These are phyloP conservation scores for Casuarius casuarius DNA, from an alignment of 2,113 vertebrate genomes.

Conservation along the genomic window DNA sequence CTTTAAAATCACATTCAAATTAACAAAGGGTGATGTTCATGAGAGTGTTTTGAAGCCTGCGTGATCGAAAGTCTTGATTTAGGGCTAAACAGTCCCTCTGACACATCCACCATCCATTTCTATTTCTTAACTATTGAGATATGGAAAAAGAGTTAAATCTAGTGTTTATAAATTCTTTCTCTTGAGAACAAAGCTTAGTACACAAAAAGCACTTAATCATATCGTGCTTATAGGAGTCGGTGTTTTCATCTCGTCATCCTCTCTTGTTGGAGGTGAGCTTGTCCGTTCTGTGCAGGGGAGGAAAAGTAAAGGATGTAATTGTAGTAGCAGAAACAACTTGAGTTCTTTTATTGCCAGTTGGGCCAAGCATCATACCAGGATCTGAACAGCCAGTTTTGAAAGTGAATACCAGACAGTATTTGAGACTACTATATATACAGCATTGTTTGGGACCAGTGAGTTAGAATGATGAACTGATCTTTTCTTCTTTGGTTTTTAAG, in stretches of 20 bases:
- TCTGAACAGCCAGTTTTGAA: background rate
- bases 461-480: background rate
- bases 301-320: background rate
- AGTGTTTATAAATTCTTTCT: background rate
- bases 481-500: background rate
- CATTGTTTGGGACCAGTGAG: rapidly evolving
- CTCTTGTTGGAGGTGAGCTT: background rate
- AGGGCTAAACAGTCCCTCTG: background rate
- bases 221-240: background rate
- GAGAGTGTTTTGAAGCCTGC: background rate
- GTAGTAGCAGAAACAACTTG: background rate
- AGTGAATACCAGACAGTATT: background rate
- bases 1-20: background rate
- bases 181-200: background rate
- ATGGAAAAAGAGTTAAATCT: background rate
- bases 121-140: background rate
- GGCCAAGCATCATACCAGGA: background rate
- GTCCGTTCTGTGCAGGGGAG: background rate
- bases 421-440: background rate
- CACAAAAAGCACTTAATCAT: background rate
- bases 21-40: background rate
- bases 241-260: background rate
- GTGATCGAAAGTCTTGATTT: background rate
- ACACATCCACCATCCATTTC: background rate
- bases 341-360: background rate